Conservation (phyloP, 2,113 vertebrate species). For the Taurulus bubalis region DNA sequence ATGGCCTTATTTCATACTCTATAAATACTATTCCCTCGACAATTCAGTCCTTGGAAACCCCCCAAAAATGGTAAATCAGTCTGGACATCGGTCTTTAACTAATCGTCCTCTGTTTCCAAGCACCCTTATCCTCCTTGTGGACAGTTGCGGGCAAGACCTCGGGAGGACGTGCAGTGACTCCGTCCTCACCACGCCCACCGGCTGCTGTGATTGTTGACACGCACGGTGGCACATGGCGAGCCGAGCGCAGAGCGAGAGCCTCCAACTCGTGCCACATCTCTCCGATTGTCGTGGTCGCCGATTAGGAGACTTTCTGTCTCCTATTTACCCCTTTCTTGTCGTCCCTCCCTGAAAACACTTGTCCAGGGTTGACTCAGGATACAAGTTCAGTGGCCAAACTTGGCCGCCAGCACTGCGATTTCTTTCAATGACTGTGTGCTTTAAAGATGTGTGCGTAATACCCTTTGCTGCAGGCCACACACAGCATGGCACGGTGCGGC, state of each 20-base stretch:
- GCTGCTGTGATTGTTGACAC: constrained; percentile 52
- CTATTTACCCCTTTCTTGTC: neutral
- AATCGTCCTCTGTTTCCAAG: neutral
- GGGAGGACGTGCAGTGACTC: constrained; percentile 41
- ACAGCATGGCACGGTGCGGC: constrained; percentile 35
- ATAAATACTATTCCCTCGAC: neutral
- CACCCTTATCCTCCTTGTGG: neutral
- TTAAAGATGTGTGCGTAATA: constrained; percentile 45
- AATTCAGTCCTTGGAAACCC: too few species aligned
- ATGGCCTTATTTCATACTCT: neutral
- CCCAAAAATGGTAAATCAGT: neutral
- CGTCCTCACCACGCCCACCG: constrained; percentile 13
- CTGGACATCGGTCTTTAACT: neutral
- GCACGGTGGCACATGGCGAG: constrained; percentile 37
- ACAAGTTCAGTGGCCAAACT: constrained; percentile 36
- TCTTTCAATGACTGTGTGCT: constrained; percentile 52
- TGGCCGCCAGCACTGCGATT: constrained; percentile 20
- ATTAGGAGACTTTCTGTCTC: constrained; percentile 6
- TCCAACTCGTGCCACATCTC: constrained; percentile 23
- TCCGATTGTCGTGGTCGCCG: constrained; percentile 1
- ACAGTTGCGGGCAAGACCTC: neutral
- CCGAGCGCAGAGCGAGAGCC: constrained; percentile 46
- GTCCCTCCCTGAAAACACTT: neutral
- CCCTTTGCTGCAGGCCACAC: constrained; percentile 45
- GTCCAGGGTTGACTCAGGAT: constrained; percentile 19